Base-by-base conservation (phyloP, 2,888 invertebrate genomes). In the Eupsilia transversa region DNA sequence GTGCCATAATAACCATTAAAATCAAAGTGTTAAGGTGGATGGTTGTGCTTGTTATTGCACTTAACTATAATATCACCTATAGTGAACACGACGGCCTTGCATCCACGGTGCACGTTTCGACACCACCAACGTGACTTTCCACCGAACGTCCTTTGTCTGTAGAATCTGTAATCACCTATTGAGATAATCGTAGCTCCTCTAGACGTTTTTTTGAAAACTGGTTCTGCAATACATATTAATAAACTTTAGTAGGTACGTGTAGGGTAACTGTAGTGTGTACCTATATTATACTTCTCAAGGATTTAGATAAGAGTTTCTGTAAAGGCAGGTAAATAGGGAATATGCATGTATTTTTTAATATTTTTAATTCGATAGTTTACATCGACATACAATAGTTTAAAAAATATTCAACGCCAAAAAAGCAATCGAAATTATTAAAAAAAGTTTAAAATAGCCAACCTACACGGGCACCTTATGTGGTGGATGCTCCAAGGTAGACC, bases 81-180 rank as follows among this genome's bases (percentile, higher is more conserved):
- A 0, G 92, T 92, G 46, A 80, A 79, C 1, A 93, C 46, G 9
- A 79, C 73, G 7, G 91, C 91, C 2, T 82, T 74, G 70, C 91
- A 91, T 0, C 88, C 87, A 4, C 76, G 81, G 66, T 79, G 78
- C 38, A 89, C 86, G 69, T 89, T 87, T 0, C 87, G 86, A 54
- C 91, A 91, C 82, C 86, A 87, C 91, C 91, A 91, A 0, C 88
- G 80, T 0, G 82, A 78, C 60, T 88, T 89, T 6, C 67, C 59
- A 0, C 87, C 86, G 3, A 82, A 74, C 3, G 76, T 82, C 1
- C 91, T 85, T 12, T 92, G 91, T 33, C 89, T 87, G 52, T 89
- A 88, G 79, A 91, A 93, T 68, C 87, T 90, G 73, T 87, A 90
- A 0, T 91, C 90, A 49, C 83, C 74, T 0, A 89, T 71, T 2